Percentiles rank a stretch among this genome's conserved stretches.
Conservation (phyloP, 1,140 invertebrate species). For the Amyelois transitella region DNA sequence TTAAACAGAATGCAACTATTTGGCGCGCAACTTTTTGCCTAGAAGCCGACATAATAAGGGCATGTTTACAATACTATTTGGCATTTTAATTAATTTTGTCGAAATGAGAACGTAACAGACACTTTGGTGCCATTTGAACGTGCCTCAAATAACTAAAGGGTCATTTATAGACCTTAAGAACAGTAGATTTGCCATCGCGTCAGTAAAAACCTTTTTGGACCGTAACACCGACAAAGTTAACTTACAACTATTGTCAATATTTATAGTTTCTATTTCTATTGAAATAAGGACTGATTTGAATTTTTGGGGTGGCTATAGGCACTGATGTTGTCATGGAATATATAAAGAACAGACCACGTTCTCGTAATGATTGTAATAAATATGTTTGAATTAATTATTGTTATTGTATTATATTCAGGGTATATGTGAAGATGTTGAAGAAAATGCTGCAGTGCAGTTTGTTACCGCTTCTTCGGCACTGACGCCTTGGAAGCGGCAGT, state of each 20-base stretch:
- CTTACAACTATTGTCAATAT: background rate
- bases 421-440: no score
- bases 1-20: no score
- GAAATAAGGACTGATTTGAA: background rate
- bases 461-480: no score
- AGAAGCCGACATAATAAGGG: no score
- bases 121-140: background rate
- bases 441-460: no score
- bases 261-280: background rate
- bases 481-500: no score
- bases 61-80: background rate
- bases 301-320: conserved; percentile 3
- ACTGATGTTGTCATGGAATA: background rate
- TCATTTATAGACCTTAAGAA: background rate
- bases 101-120: background rate
- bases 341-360: background rate
- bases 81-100: background rate
- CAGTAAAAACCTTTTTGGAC: background rate
- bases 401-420: background rate
- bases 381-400: no score
- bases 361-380: background rate
- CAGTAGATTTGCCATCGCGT: background rate
- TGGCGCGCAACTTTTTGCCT: no score
- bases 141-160: background rate
- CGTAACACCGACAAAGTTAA: background rate